Evolutionary conservation across 2,888 invertebrate species (phyloP).

Genomic region (Noctua janthe): DNA sequence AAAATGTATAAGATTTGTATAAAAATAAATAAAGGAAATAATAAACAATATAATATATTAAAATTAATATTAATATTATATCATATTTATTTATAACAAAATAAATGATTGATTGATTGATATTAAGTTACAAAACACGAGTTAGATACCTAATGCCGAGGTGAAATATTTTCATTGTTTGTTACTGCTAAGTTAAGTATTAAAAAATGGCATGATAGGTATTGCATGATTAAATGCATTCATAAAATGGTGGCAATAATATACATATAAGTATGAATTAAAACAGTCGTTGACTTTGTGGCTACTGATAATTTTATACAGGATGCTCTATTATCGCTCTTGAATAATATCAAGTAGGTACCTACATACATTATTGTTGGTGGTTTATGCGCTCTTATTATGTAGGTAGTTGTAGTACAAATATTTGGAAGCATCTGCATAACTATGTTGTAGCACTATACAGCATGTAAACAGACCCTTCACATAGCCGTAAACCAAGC

Average conservation of each 20-base stretch:
- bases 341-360: background rate
- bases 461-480: too few relatives aligned
- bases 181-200: background rate
- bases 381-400: too few relatives aligned
- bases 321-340: constrained; percentile 29
- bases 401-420: too few relatives aligned
- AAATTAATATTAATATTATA: too few relatives aligned
- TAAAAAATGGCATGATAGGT: background rate
- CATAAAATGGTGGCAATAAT: constrained; percentile 1
- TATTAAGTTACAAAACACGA: background rate
- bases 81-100: too few relatives aligned
- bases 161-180: background rate
- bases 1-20: too few relatives aligned
- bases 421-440: background rate
- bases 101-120: too few relatives aligned
- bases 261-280: constrained; percentile 23
- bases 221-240: constrained; percentile 10
- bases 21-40: too few relatives aligned
- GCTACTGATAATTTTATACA: constrained; percentile 53
- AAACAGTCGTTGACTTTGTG: constrained; percentile 51
- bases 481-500: too few relatives aligned
- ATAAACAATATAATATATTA: too few relatives aligned
- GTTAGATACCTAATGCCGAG: background rate
- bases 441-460: background rate
- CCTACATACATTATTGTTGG: too few relatives aligned